phyloP scores from a whole-genome alignment of 2,113 vertebrate genomes.

The Clarias batrachus region DNA sequence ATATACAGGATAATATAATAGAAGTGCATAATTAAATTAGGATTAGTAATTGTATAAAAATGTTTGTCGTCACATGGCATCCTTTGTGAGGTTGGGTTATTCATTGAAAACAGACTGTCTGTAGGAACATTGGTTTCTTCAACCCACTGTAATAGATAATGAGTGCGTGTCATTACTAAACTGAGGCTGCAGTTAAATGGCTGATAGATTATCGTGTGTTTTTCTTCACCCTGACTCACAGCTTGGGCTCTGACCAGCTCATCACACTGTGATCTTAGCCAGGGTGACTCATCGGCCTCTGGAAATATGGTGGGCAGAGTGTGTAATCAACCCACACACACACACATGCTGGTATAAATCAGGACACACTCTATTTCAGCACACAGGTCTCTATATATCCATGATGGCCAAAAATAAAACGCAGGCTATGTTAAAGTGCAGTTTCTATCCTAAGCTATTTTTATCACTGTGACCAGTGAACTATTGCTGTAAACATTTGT shows the following conservation, averaged over 20 bases:
- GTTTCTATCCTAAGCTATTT: not conserved
- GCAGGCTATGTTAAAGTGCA: not conserved
- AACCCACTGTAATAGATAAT: not conserved
- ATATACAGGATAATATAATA: not conserved
- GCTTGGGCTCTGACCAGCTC: constrained; percentile 15
- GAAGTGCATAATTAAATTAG: not conserved
- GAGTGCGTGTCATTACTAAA: not conserved
- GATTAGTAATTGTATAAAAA: not conserved
- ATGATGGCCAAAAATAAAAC: not conserved
- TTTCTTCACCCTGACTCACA: constrained; percentile 6
- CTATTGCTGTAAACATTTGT: not conserved
- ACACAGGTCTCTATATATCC: constrained; percentile 6
- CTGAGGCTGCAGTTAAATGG: constrained; percentile 1
- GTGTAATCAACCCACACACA: constrained; percentile 18
- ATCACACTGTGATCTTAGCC: not conserved
- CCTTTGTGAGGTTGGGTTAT: not conserved
- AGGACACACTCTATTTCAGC: constrained; percentile 20
- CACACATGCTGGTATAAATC: constrained; percentile 7
- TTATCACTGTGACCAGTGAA: not conserved
- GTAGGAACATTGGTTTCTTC: not conserved
- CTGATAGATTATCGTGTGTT: not conserved
- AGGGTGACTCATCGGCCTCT: constrained; percentile 21
- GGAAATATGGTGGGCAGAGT: constrained; percentile 20
- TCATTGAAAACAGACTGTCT: not conserved
- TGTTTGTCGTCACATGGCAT: not conserved